phyloP scores from a whole-genome alignment of 2,888 invertebrate species.

The Drosophila percnosoma region DNA sequence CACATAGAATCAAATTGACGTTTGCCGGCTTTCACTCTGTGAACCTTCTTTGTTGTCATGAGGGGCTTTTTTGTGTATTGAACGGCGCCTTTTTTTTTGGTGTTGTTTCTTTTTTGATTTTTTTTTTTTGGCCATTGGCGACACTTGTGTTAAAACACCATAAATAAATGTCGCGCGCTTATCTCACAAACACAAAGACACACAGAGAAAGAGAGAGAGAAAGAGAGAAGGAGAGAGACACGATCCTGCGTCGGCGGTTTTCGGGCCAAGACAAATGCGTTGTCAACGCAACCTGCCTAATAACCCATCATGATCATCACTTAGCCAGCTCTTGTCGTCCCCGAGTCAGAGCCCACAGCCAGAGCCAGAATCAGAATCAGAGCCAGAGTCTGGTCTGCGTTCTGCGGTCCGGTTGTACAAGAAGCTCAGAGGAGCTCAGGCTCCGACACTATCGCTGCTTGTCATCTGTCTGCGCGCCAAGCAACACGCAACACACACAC shows the following conservation, averaged over 20 bases:
- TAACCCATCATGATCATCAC: slow-evolving; percentile 81
- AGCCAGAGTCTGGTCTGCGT: neutral
- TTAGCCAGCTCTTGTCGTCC: slow-evolving; percentile 43
- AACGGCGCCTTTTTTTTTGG: slow-evolving; percentile 39
- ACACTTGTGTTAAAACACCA: slow-evolving; percentile 76
- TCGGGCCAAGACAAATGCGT: slow-evolving; percentile 73
- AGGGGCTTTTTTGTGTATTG: slow-evolving; percentile 3
- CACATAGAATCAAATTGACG: slow-evolving; percentile 32
- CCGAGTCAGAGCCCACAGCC: neutral
- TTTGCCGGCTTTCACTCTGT: slow-evolving; percentile 35
- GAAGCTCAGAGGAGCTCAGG: slow-evolving; percentile 55
- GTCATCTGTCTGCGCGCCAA: slow-evolving; percentile 74
- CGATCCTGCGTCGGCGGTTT: slow-evolving; percentile 72
- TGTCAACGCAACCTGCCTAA: slow-evolving; percentile 80
- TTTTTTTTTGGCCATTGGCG: slow-evolving; percentile 47
- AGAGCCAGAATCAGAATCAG: neutral
- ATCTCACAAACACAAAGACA: slow-evolving; percentile 47
- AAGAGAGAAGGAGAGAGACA: slow-evolving; percentile 13
- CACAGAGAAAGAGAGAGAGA: slow-evolving; percentile 7
- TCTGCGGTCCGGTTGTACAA: slow-evolving; percentile 42
- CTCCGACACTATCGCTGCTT: slow-evolving; percentile 74
- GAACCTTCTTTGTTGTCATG: slow-evolving; percentile 16
- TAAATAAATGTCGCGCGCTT: slow-evolving; percentile 77
- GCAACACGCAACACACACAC: slow-evolving; percentile 68
- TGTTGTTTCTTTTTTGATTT: neutral